These are phyloP conservation scores for Rachycentron canadum DNA, from an alignment of 2,797 vertebrate genomes.

Conservation along the genomic window DNA sequence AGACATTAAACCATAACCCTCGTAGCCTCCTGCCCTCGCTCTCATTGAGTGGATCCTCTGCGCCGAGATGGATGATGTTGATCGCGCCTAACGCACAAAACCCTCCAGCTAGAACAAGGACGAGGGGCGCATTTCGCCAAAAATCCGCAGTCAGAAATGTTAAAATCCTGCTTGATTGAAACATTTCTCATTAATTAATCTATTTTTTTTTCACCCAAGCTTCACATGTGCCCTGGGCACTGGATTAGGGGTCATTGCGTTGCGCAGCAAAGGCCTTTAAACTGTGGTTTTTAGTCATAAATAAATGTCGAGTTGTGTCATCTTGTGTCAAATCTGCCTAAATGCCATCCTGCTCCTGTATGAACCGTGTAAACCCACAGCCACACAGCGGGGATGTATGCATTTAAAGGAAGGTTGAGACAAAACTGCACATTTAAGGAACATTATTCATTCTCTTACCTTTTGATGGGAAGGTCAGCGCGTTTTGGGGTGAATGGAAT, in stretches of 20 bases:
- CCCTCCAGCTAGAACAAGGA: constrained; percentile 15
- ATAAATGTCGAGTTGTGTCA: constrained; percentile 10
- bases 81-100: constrained; percentile 50
- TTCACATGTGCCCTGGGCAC: not conserved
- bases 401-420: not conserved
- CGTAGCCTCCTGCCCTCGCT: not conserved
- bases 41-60: constrained; percentile 3
- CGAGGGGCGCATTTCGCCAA: constrained; percentile 10
- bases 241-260: constrained; percentile 42
- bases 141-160: not conserved
- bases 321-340: not conserved
- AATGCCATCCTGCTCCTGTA: not conserved
- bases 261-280: constrained; percentile 22
- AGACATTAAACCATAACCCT: constrained; percentile 12
- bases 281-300: not conserved
- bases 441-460: constrained; percentile 52
- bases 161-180: not conserved
- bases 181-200: not conserved
- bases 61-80: constrained; percentile 26
- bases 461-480: constrained; percentile 32
- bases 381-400: not conserved
- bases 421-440: not conserved
- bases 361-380: not conserved
- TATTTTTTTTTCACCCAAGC: not conserved
- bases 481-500: constrained; percentile 43